Evolutionary conservation across 2,888 invertebrate genomes (phyloP), one percentile per base, ranked within the genome.

Genomic region (Eurytoma adleriae): DNA sequence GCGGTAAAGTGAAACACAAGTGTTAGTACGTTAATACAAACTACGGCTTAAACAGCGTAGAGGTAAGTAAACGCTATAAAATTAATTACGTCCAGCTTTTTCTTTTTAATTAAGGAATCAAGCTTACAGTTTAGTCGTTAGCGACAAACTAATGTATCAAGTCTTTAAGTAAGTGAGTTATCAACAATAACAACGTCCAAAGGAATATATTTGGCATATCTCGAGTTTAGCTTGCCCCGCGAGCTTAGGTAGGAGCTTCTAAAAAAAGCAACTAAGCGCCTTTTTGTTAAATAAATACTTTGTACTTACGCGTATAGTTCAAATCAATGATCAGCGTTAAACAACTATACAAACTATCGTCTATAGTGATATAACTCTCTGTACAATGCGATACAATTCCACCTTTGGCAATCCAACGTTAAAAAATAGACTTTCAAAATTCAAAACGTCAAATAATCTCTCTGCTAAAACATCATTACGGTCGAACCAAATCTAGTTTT

Each of bases 361-460:
- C 52, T 78, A 74, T 78, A 61, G 40, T 27, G 18, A 71, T 81
- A 81, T 74, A 40, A 78, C 52, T 75, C 69, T 81, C 71, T 81
- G 71, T 81, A 81, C 78, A 78, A 27, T 66, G 54, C 59, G 59
- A 56, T 81, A 70, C 67, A 78, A 70, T 78, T 67, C 57, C 40
- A 40, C 62, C 40, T 74, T 78, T 74, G 61, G 74, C 72, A 66
- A 40, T 74, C 54, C 54, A 70, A 73, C 56, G 18, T 78, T 78
- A 74, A 78, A 81, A 81, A 81, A 81, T 81, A 81, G 81, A 81
- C 78, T 81, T 81, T 81, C 54, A 75, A 81, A 74, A 78, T 81
- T 74, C 50, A 78, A 78, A 81, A 78, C 66, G 57, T 78, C 72
- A 61, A n/a, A 72, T 52, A 78, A 81, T 59, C 57, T 40, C 62